Conservation (phyloP, 2,888 invertebrate genomes). For the Mechanitis messenoides region DNA sequence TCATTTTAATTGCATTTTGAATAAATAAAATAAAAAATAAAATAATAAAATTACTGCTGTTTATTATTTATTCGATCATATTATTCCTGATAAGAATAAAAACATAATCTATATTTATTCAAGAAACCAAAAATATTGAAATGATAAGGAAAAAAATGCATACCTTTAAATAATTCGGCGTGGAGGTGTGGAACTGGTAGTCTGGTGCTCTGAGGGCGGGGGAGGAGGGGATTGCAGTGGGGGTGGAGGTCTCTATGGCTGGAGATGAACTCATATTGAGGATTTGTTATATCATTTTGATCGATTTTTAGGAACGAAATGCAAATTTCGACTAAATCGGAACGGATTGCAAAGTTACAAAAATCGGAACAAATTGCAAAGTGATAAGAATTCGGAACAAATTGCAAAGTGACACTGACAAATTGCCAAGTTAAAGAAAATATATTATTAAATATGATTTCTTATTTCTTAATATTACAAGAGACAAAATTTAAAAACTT, state of each 20-base stretch:
- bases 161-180: conserved; percentile 62
- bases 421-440: background rate
- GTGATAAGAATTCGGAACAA: too few species aligned
- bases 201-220: conserved; percentile 53
- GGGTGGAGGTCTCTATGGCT: conserved; percentile 68
- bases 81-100: background rate
- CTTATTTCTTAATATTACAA: conserved; percentile 10
- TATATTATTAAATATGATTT: background rate
- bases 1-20: too few species aligned
- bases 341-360: conserved; percentile 2
- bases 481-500: background rate
- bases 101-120: too few species aligned
- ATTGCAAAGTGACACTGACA: background rate
- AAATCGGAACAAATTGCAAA: background rate
- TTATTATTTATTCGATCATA: too few species aligned
- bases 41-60: too few species aligned
- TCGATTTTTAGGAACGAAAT: conserved; percentile 2
- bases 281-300: conserved; percentile 65
- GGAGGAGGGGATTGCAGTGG: conserved; percentile 62
- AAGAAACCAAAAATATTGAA: background rate
- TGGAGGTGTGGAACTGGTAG: conserved; percentile 60
- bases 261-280: conserved; percentile 69
- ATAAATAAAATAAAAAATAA: too few species aligned
- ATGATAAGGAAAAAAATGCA: conserved; percentile 25
- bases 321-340: background rate